Evolutionary conservation across 2,888 invertebrate species (phyloP).

Genomic region (Drosophila algonquin): DNA sequence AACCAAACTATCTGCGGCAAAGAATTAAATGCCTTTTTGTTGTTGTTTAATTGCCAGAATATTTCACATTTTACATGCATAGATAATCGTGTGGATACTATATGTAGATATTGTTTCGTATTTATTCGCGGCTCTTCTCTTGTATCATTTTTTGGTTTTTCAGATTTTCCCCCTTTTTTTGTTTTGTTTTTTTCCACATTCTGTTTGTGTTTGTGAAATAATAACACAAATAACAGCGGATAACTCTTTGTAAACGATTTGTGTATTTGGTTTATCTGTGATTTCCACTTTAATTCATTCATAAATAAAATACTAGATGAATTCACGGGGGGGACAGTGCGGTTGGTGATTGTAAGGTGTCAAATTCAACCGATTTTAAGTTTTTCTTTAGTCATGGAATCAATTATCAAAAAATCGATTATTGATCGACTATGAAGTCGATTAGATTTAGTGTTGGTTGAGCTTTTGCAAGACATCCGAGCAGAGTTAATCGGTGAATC

Average conservation of each 20-base stretch:
- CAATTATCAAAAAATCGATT: too few relatives aligned
- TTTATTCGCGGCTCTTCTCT: constrained; percentile 27
- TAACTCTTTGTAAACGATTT: constrained; percentile 45
- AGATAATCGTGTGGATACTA: too few relatives aligned
- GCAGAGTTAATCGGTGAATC: too few relatives aligned
- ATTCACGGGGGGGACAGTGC: constrained; percentile 1
- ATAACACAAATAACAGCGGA: constrained; percentile 36
- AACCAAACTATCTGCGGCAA: constrained; percentile 12
- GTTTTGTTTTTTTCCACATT: constrained; percentile 29
- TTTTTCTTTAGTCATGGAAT: too few relatives aligned
- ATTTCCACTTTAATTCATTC: constrained; percentile 32
- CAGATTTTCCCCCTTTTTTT: constrained; percentile 7
- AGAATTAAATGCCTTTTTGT: constrained; percentile 39
- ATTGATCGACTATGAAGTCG: too few relatives aligned
- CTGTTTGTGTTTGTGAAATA: constrained; percentile 39
- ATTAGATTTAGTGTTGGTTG: too few relatives aligned
- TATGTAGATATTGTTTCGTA: constrained; percentile 13
- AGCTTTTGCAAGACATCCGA: too few relatives aligned
- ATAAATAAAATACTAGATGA: constrained; percentile 43
- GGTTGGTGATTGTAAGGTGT: background rate
- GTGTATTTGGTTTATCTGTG: constrained; percentile 16
- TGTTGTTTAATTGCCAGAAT: constrained; percentile 69
- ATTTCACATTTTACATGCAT: constrained; percentile 61
- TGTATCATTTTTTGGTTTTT: background rate
- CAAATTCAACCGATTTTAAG: background rate